Evolutionary conservation across 2,113 vertebrate genomes (phyloP), one percentile per base, ranked within the genome.

Genomic region (Daboia siamensis): DNA sequence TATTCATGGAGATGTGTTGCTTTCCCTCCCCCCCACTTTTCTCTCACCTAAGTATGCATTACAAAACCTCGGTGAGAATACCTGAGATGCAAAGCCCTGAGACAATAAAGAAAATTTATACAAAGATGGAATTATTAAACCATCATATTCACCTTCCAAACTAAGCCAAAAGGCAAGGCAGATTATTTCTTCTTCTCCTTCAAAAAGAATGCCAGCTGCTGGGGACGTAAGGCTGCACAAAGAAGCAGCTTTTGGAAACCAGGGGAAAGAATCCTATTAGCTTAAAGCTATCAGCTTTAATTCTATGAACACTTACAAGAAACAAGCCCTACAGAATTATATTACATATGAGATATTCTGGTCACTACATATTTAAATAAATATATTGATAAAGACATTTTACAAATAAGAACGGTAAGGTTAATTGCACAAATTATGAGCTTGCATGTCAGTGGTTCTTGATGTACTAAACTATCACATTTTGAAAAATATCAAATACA

Each of bases 401-500:
- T 5, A 33, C 90, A 74, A 95, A 95, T 64, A 90, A 94, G 87
- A 93, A 80, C 33, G 56, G 90, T 33, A 52, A 17, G 89, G 90
- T 93, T 92, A 94, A 94, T 94, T 91, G 5, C n/a, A 89, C 46
- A 91, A 6, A 90, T 74, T 94, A 33, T 93, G 86, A 94, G 56
- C 91, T 12, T 8, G 1, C 24, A 54, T 39, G 33, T 56, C 23
- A 85, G 64, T 15, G 21, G 20, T 23, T 39, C 90, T 55, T 90
- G 9, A 54, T 80, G 9, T 23, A 55, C n/a, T 90, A 3, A 80
- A 54, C 4, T 24, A 44, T 44, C 33, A 44, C 33, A 21, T 39
- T 21, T 44, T 44, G 74, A 80, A 80, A 44, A 80, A 80, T 44
- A 80, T 80, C 33, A 44, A 80, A 44, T 9, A 9, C 1, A 3